phyloP scores from a whole-genome alignment of 2,888 invertebrate genomes.

The Melanostoma scalare region DNA sequence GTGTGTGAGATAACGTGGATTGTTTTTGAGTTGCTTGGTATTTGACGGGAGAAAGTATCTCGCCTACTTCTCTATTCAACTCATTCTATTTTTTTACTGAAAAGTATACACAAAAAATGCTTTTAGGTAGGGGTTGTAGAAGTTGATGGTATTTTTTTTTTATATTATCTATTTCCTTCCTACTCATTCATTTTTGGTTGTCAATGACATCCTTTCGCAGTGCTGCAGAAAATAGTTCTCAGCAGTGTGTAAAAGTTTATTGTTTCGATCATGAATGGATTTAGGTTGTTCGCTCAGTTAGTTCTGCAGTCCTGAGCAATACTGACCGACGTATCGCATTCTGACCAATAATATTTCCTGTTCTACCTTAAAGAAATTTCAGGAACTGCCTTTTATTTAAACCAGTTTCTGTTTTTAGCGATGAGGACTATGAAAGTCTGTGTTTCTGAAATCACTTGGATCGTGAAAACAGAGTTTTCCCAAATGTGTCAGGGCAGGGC shows the following conservation, averaged over 20 bases:
- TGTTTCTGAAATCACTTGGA: too few species aligned
- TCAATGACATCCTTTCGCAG: slow-evolving; percentile 51
- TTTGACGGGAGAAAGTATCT: neutral
- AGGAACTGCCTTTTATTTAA: too few species aligned
- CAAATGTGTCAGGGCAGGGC: too few species aligned
- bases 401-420: too few species aligned
- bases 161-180: neutral
- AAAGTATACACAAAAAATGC: slow-evolving; percentile 10
- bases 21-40: neutral
- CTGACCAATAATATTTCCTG: too few species aligned
- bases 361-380: too few species aligned
- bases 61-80: neutral
- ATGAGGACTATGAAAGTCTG: too few species aligned
- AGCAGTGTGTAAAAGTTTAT: slow-evolving; percentile 13
- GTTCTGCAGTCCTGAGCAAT: too few species aligned
- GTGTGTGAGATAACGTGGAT: neutral
- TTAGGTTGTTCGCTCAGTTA: neutral
- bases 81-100: slow-evolving; percentile 13
- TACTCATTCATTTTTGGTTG: slow-evolving; percentile 22
- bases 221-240: slow-evolving; percentile 34
- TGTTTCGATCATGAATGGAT: slow-evolving; percentile 22
- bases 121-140: slow-evolving; percentile 9
- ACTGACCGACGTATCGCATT: too few species aligned
- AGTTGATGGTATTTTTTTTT: neutral
- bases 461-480: too few species aligned